A percentile compares a stretch with the other conserved stretches of the same genome.
Conservation (phyloP, 2,113 vertebrate genomes). For the Microtus richardsoni region DNA sequence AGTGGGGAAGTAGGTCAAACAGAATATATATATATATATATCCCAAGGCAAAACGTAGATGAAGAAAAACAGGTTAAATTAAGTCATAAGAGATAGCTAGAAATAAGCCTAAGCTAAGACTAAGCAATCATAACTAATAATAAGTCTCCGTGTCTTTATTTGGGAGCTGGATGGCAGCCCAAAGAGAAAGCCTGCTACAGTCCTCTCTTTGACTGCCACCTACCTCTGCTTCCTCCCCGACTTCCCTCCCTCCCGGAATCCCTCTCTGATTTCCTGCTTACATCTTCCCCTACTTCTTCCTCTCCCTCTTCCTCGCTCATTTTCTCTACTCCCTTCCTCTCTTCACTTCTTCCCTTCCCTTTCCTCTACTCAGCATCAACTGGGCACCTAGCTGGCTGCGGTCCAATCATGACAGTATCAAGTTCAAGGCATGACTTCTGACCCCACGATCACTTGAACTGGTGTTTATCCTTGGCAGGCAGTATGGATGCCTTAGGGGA, state of each 20-base stretch:
- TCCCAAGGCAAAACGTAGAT: not conserved
- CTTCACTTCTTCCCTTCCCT: not conserved
- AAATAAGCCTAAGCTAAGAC: not conserved
- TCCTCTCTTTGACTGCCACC: not conserved
- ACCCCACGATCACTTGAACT: not conserved
- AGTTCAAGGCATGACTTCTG: not conserved
- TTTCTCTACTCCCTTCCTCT: no score
- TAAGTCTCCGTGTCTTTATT: not conserved
- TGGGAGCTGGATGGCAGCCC: not conserved
- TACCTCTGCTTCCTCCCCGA: not conserved
- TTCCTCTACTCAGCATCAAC: not conserved
- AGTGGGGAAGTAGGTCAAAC: not conserved
- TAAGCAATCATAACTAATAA: not conserved
- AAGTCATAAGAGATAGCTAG: not conserved
- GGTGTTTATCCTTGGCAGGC: not conserved
- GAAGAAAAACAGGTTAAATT: not conserved
- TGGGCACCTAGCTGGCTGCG: no score
- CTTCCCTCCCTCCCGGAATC: not conserved
- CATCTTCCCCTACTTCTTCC: not conserved
- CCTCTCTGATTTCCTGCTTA: not conserved
- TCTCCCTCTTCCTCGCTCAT: accelerated
- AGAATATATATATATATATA: not conserved
- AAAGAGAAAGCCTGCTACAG: not conserved
- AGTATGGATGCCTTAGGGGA: not conserved
- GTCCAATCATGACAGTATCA: not conserved